A percentile compares a stretch with the other conserved stretches of the same genome.
Evolutionary conservation across 2,113 vertebrate species (phyloP).

Genomic region (Todiramphus saurophagus): DNA sequence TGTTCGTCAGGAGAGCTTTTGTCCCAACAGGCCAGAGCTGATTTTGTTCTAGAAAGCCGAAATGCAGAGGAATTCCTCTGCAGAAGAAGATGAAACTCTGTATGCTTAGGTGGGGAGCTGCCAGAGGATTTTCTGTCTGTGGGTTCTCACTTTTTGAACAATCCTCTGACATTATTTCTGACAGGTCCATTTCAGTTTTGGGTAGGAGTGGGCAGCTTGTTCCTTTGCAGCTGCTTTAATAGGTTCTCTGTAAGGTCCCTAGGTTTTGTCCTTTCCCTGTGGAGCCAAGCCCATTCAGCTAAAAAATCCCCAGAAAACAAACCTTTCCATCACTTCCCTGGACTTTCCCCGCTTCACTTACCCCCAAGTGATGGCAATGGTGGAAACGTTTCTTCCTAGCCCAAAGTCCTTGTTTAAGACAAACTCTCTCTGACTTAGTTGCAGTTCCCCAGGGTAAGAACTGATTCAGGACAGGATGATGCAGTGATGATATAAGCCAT

Average conservation of each 20-base stretch:
- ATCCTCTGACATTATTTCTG: neutral
- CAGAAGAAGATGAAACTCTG: neutral
- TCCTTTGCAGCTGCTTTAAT: neutral
- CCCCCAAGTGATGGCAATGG: neutral
- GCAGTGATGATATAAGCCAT: neutral
- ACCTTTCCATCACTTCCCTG: neutral
- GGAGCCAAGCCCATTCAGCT: neutral
- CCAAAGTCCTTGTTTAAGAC: accelerated
- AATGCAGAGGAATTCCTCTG: neutral
- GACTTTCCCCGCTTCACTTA: neutral
- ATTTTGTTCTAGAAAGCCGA: neutral
- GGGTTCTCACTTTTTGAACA: neutral
- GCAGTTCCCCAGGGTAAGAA: neutral
- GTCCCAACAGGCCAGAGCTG: neutral
- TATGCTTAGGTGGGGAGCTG: neutral
- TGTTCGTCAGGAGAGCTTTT: neutral
- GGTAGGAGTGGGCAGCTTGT: neutral
- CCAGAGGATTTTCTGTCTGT: constrained; percentile 24
- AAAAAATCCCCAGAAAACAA: neutral
- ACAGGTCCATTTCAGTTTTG: neutral
- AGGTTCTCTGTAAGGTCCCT: neutral
- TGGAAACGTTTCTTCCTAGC: neutral
- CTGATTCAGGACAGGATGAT: neutral
- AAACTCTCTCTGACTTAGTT: neutral
- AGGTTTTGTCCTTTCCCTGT: neutral